phyloP scores from a whole-genome alignment of 2,888 invertebrate genomes.

The Idaea aversata region DNA sequence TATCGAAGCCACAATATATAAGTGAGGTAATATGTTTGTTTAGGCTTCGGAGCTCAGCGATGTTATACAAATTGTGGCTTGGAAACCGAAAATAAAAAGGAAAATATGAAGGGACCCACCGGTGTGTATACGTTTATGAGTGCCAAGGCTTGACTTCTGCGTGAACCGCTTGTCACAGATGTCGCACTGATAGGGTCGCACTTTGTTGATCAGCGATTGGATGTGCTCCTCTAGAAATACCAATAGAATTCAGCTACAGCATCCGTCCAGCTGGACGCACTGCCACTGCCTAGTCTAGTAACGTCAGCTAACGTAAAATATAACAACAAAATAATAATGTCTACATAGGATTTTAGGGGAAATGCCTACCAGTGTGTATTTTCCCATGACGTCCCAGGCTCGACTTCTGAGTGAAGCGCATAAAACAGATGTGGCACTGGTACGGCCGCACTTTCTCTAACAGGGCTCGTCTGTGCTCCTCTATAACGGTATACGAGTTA shows the following conservation, averaged over 20 bases:
- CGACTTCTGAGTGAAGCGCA: slow-evolving; percentile 87
- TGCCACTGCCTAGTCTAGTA: slow-evolving; percentile 69
- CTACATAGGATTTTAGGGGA: slow-evolving; percentile 79
- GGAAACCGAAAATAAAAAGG: slow-evolving; percentile 70
- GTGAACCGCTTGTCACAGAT: slow-evolving; percentile 90
- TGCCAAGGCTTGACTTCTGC: slow-evolving; percentile 91
- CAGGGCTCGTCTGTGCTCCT: slow-evolving; percentile 82
- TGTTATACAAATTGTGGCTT: slow-evolving; percentile 58
- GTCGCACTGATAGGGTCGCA: slow-evolving; percentile 85
- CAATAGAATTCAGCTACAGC: slow-evolving; percentile 78
- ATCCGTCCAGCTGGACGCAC: slow-evolving; percentile 58
- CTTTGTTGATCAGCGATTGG: slow-evolving; percentile 82
- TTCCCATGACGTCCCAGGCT: slow-evolving; percentile 87
- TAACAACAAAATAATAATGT: slow-evolving; percentile 53
- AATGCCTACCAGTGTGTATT: slow-evolving; percentile 84
- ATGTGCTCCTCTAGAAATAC: slow-evolving; percentile 82
- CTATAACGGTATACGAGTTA: slow-evolving; percentile 76
- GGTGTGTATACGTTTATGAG: slow-evolving; percentile 89
- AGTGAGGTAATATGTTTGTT: slow-evolving; percentile 26
- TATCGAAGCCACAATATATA: slow-evolving; percentile 71
- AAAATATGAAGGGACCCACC: slow-evolving; percentile 80
- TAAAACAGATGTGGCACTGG: slow-evolving; percentile 86
- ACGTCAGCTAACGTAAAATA: slow-evolving; percentile 66
- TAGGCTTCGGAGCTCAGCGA: slow-evolving; percentile 2
- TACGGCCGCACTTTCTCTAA: slow-evolving; percentile 83